Evolutionary conservation across 2,113 vertebrate genomes (phyloP).

Genomic region (Chloropsis cyanopogon): DNA sequence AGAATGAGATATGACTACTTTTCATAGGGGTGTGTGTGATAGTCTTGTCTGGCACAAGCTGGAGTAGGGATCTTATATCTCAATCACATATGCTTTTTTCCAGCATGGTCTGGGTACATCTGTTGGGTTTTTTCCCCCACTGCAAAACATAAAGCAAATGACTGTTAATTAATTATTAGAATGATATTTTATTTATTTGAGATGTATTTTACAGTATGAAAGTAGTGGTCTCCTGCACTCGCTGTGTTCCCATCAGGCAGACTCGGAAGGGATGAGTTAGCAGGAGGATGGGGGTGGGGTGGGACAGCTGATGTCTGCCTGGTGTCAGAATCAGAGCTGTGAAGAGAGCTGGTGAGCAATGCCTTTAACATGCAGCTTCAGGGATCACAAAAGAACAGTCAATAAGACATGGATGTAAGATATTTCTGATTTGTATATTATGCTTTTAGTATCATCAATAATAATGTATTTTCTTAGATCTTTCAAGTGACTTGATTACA

Average conservation of each 20-base stretch:
- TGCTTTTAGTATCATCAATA: background rate
- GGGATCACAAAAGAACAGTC: background rate
- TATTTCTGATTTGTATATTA: background rate
- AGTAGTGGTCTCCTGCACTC: conserved; percentile 15
- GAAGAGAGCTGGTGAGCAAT: background rate
- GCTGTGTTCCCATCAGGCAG: conserved; percentile 18
- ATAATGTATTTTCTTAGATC: background rate
- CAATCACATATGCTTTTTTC: background rate
- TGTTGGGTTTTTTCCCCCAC: background rate
- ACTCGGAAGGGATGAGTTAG: conserved; percentile 66
- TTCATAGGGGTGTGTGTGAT: conserved; percentile 2
- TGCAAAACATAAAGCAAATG: background rate
- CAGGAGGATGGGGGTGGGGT: conserved; percentile 25
- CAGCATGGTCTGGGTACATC: too few species aligned
- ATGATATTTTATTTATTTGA: conserved; percentile 15
- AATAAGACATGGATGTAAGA: background rate
- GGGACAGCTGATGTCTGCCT: background rate
- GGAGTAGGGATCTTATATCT: conserved; percentile 43
- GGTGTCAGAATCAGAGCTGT: background rate
- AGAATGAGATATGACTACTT: background rate
- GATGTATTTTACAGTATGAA: background rate
- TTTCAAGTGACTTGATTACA: background rate
- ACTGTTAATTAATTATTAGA: background rate
- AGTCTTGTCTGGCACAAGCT: conserved; percentile 52
- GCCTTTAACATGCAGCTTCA: background rate